These are phyloP conservation scores for Drosophila helvetica DNA, from an alignment of 2,888 invertebrate species.

Conservation along the genomic window DNA sequence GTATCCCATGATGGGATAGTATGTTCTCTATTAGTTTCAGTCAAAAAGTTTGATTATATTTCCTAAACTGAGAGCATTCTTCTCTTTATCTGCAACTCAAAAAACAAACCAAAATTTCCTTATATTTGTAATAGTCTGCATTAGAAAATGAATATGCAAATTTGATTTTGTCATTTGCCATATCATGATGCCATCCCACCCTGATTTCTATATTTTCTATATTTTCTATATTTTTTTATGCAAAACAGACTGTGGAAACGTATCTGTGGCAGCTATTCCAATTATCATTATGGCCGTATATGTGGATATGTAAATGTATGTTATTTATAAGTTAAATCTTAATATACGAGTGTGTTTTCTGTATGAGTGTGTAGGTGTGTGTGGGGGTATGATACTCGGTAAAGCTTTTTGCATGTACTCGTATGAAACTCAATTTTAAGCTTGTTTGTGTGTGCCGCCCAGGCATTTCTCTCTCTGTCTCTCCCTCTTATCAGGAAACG, in stretches of 20 bases:
- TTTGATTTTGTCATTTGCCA: too few relatives aligned
- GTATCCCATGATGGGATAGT: too few relatives aligned
- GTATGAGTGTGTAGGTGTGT: not conserved
- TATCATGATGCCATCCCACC: too few relatives aligned
- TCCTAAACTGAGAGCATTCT: too few relatives aligned
- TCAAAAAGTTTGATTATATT: too few relatives aligned
- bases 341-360: not conserved
- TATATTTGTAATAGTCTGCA: not conserved
- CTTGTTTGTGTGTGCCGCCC: constrained; percentile 58
- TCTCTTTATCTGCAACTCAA: too few relatives aligned
- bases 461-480: constrained; percentile 30
- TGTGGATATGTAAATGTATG: constrained; percentile 15
- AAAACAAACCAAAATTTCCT: too few relatives aligned
- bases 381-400: not conserved
- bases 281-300: constrained; percentile 6
- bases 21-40: too few relatives aligned
- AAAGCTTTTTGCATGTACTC: constrained; percentile 49
- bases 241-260: too few relatives aligned
- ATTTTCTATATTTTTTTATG: too few relatives aligned
- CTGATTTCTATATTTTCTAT: too few relatives aligned
- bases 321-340: constrained; percentile 17
- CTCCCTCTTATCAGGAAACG: constrained; percentile 52
- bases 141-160: not conserved
- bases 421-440: constrained; percentile 64
- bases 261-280: not conserved